Evolutionary conservation across 2,797 vertebrate species (phyloP).

Genomic region (Apogon hyalosoma): DNA sequence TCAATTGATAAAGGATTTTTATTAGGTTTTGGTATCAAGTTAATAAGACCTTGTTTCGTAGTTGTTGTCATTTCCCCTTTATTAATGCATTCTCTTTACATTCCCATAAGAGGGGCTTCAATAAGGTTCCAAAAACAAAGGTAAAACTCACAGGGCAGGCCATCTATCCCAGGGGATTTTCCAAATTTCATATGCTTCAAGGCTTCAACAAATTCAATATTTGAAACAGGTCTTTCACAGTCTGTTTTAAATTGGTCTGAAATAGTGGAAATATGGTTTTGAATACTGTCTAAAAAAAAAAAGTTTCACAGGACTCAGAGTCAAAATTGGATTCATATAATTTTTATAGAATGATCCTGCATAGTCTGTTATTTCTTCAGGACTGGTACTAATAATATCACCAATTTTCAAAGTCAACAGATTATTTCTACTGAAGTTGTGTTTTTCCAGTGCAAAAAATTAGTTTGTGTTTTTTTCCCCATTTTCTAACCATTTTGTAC

Average conservation of each 20-base stretch:
- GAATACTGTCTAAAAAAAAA: neutral
- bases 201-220: neutral
- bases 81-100: neutral
- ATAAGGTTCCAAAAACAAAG: neutral
- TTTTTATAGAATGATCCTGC: neutral
- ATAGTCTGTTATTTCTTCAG: neutral
- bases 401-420: neutral
- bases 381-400: neutral
- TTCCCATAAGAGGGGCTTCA: neutral
- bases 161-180: constrained; percentile 1
- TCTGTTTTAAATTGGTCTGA: neutral
- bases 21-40: neutral
- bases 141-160: constrained; percentile 5
- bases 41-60: neutral
- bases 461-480: neutral
- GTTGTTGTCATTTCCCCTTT: neutral
- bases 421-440: neutral
- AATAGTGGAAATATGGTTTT: neutral
- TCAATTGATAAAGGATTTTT: neutral
- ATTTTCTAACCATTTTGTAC: no score
- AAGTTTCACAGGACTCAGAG: neutral
- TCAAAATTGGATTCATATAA: neutral
- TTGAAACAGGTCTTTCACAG: neutral
- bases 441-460: constrained; percentile 1
- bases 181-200: constrained; percentile 8